Base-by-base conservation (phyloP, 2,113 vertebrate genomes). In the Dryoscopus gambensis region DNA sequence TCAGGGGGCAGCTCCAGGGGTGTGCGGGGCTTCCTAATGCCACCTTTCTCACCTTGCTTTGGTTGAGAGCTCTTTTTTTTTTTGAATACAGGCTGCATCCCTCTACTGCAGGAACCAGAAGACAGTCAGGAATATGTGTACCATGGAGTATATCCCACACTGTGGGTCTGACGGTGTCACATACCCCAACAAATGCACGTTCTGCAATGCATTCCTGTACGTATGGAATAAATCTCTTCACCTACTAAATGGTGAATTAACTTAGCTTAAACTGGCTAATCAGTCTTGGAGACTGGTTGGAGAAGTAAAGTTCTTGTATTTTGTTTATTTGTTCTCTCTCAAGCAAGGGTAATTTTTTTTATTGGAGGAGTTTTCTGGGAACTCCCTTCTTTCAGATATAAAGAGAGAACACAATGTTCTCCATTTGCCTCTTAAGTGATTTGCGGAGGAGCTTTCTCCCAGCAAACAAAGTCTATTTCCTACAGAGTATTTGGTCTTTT, bases 121-220 rank as follows among this genome's bases (percentile, higher is more conserved):
- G 33, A 0, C 1, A 3, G 0, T 17, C 55, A 42, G 5, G 1
- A 0, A 4, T 3, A 0, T 15, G 19, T 95, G 95, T 9, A 10
- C 71, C 22, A 24, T 84, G 76, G 94, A 91, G 11, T 90, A 75
- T 0, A 0, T 9, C 7, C 95, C 95, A 6, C 86, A 92, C 75
- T 95, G 94, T 0, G 89, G 89, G 3, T 78, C 94, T 4, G 22
- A 95, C 3, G 89, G 91, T 1, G 3, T 56, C 27, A 95, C 84
- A 0, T 97, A 95, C 2, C 0, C 4, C 68, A 96, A 90, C 35
- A 89, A 75, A 59, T 95, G 94, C 62, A 4, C 13, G 1, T 97
- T 95, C 94, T 97, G 94, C 93, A 90, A 78, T 2, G 89, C 86
- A 3, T 76, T 6, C n/a, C 1, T 47, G 94, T 95, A 89, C 1